These are phyloP conservation scores for Triplophysa dalaica DNA, from an alignment of 2,113 vertebrate genomes.

Conservation along the genomic window DNA sequence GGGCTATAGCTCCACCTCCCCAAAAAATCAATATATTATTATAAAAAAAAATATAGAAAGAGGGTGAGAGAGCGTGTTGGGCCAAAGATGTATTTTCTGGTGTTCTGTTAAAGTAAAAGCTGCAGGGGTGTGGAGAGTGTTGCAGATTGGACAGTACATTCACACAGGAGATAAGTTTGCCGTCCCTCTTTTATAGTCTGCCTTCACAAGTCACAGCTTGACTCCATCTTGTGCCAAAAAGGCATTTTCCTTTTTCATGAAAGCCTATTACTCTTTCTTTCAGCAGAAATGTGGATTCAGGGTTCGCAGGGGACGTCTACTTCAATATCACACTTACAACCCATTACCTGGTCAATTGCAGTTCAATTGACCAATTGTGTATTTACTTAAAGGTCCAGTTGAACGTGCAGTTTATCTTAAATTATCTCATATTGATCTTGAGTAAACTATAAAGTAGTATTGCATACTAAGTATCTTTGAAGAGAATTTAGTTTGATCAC, in stretches of 20 bases:
- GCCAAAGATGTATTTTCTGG: conserved; percentile 22
- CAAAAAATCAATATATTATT: conserved; percentile 31
- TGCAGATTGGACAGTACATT: conserved; percentile 38
- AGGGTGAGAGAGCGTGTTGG: not conserved
- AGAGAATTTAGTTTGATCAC: too few relatives aligned
- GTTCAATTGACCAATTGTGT: not conserved
- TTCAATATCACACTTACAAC: not conserved
- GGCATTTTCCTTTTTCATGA: conserved; percentile 25
- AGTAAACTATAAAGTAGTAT: too few relatives aligned
- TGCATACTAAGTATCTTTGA: too few relatives aligned
- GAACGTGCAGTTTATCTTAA: too few relatives aligned
- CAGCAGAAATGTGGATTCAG: conserved; percentile 26
- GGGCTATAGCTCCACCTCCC: conserved; percentile 9
- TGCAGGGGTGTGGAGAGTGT: conserved; percentile 11
- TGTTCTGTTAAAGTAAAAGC: conserved; percentile 24
- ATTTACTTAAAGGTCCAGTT: not conserved
- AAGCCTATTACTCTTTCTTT: conserved; percentile 28
- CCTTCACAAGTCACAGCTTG: conserved; percentile 32
- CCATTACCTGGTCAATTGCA: conserved; percentile 8
- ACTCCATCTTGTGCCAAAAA: conserved; percentile 35
- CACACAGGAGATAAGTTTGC: conserved; percentile 37
- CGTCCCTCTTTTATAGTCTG: conserved; percentile 34
- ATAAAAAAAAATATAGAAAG: conserved; percentile 26
- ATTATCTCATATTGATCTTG: too few relatives aligned
- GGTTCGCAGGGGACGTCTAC: not conserved